A percentile compares a stretch with the other conserved stretches of the same genome.
These are phyloP conservation scores for Noturus placidus DNA, from an alignment of 2,113 vertebrate genomes.

Conservation along the genomic window DNA sequence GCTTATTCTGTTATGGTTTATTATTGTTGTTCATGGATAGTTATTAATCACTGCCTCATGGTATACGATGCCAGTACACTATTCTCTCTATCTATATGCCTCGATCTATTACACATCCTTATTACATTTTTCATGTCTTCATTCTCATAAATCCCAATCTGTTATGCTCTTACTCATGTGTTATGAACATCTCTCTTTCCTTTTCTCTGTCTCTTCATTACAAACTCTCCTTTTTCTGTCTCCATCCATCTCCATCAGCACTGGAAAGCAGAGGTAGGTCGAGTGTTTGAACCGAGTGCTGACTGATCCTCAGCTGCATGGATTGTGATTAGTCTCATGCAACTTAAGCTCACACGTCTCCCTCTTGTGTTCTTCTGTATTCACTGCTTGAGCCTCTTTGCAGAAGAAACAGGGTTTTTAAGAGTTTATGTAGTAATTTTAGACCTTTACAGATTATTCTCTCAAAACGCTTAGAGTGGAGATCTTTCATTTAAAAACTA, in stretches of 20 bases:
- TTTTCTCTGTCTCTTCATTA: conserved; percentile 31
- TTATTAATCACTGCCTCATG: background rate
- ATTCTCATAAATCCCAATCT: conserved; percentile 16
- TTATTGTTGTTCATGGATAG: background rate
- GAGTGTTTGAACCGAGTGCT: conserved; percentile 55
- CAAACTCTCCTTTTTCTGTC: conserved; percentile 30
- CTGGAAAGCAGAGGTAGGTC: conserved; percentile 87
- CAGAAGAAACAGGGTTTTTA: background rate
- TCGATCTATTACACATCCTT: background rate
- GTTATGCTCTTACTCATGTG: conserved; percentile 16
- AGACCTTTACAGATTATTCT: background rate
- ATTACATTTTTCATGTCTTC: conserved; percentile 16
- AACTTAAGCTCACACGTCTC: conserved; percentile 28
- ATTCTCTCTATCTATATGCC: background rate
- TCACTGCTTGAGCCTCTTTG: conserved; percentile 31
- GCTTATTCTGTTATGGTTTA: background rate
- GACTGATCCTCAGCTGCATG: conserved; percentile 56
- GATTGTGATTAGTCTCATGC: conserved; percentile 27
- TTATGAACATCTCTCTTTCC: conserved; percentile 15
- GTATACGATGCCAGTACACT: background rate
- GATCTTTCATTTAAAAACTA: background rate
- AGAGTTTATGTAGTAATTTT: background rate
- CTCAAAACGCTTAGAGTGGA: background rate
- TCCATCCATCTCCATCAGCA: conserved; percentile 74
- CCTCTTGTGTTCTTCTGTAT: conserved; percentile 21